A percentile compares a stretch with the other conserved stretches of the same genome.
These are phyloP conservation scores for Crepidodera aurea DNA, from an alignment of 2,888 invertebrate genomes.

Conservation along the genomic window DNA sequence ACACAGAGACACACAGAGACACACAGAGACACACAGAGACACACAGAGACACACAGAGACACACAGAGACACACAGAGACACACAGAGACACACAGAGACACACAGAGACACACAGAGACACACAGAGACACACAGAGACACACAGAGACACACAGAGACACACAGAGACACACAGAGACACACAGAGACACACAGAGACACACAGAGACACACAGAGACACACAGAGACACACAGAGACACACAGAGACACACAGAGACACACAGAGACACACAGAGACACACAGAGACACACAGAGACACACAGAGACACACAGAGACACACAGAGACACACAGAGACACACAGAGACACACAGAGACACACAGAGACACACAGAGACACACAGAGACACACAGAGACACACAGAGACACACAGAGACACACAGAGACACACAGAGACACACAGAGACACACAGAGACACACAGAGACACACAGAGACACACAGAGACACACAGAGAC, in stretches of 20 bases:
- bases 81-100: neutral
- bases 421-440: neutral
- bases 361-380: neutral
- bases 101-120: neutral
- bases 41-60: neutral
- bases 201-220: neutral
- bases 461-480: neutral
- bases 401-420: neutral
- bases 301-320: neutral
- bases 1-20: neutral
- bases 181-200: neutral
- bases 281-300: neutral
- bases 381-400: neutral
- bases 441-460: neutral
- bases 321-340: neutral
- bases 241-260: neutral
- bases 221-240: neutral
- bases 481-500: neutral
- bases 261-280: neutral
- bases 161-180: neutral
- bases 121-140: neutral
- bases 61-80: neutral
- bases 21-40: neutral
- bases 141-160: neutral
- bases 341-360: neutral